Evolutionary conservation across 2,797 vertebrate genomes (phyloP).

Genomic region (Octomys mimax): DNA sequence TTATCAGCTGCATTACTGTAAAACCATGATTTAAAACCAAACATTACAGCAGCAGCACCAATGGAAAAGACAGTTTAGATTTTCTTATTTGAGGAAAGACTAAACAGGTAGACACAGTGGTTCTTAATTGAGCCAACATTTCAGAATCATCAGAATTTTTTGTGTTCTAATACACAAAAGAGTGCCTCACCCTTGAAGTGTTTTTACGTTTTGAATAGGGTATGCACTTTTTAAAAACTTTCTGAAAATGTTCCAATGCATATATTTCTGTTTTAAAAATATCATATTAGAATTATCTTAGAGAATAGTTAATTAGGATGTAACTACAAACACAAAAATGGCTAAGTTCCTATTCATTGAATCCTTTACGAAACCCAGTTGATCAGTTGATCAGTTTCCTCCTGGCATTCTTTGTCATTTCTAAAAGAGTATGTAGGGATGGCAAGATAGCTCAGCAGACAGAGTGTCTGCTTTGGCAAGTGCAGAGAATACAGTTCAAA

Average conservation of each 20-base stretch:
- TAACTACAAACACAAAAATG: constrained; percentile 21
- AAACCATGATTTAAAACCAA: not conserved
- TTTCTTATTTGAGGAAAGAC: not conserved
- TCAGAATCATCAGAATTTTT: not conserved
- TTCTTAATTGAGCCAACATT: not conserved
- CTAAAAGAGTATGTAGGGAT: not conserved
- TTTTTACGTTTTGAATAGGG: constrained; percentile 1
- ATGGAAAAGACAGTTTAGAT: not conserved
- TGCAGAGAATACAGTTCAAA: no score
- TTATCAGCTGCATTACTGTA: not conserved
- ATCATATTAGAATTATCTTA: constrained; percentile 17
- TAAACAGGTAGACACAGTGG: not conserved
- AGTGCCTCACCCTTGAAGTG: not conserved
- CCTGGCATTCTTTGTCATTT: not conserved
- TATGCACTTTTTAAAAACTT: not conserved
- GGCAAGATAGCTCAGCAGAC: no score
- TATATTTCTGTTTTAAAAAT: not conserved
- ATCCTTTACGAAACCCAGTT: not conserved
- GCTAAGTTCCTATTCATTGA: not conserved
- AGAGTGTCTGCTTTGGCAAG: no score
- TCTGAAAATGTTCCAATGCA: not conserved
- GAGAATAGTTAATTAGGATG: not conserved
- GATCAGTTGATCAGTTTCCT: not conserved
- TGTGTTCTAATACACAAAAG: not conserved
- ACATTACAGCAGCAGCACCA: not conserved